Percentiles rank a stretch among this genome's conserved stretches.
Conservation (phyloP, 2,113 vertebrate genomes). For the Mungos mungo region DNA sequence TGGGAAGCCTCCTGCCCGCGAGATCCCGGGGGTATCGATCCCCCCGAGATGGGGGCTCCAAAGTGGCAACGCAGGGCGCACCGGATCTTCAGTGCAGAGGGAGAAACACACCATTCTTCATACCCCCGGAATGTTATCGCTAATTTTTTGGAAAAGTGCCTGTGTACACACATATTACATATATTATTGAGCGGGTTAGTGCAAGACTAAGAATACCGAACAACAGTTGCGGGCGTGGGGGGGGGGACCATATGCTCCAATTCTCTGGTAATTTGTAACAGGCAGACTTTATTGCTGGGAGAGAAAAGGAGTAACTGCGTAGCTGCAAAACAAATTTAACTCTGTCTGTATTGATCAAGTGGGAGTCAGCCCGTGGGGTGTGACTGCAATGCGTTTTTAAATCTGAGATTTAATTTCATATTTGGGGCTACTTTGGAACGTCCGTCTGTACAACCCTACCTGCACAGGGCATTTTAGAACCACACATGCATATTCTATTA, state of each 20-base stretch:
- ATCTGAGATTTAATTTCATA: conserved; percentile 55
- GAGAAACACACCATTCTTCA: neutral
- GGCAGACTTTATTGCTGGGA: conserved; percentile 58
- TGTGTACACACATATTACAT: conserved; percentile 71
- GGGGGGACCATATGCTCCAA: conserved; percentile 41
- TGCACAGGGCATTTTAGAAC: conserved; percentile 4
- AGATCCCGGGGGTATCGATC: neutral
- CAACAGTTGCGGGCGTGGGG: neutral
- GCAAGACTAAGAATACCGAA: conserved; percentile 38
- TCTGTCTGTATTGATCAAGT: conserved; percentile 52
- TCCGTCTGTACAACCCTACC: neutral
- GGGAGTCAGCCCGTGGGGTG: conserved; percentile 37
- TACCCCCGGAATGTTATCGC: conserved; percentile 56
- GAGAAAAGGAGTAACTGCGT: conserved; percentile 26
- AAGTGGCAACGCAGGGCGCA: neutral
- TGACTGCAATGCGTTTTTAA: neutral
- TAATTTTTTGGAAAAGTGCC: conserved; percentile 71
- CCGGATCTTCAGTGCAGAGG: neutral
- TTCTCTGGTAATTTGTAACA: conserved; percentile 76
- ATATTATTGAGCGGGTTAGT: conserved; percentile 66
- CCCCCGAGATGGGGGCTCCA: neutral
- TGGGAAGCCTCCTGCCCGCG: neutral
- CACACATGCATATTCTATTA: neutral
- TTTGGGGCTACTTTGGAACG: conserved; percentile 28
- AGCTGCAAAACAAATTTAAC: conserved; percentile 55